Percentiles rank a stretch among this genome's conserved stretches.
phyloP scores from a whole-genome alignment of 2,797 vertebrate genomes.

The Characodon lateralis region DNA sequence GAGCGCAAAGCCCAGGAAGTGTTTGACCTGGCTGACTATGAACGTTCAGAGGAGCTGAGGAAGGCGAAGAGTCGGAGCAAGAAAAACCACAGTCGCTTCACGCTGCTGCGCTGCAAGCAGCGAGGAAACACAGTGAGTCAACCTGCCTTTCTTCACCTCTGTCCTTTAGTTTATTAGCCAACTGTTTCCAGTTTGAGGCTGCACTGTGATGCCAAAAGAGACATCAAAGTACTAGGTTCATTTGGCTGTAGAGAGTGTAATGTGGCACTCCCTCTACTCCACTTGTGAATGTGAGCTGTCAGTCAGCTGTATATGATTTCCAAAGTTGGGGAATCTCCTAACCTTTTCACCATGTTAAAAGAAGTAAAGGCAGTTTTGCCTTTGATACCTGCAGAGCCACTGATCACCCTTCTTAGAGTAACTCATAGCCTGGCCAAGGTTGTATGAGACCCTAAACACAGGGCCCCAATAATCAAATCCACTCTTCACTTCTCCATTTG shows the following conservation, averaged over 20 bases:
- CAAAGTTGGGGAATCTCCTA: neutral
- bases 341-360: too few species aligned
- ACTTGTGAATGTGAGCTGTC: neutral
- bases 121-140: constrained; percentile 84
- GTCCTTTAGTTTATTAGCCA: neutral
- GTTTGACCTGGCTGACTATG: constrained; percentile 91
- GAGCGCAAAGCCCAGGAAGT: constrained; percentile 88
- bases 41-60: constrained; percentile 93
- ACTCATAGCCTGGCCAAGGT: too few species aligned
- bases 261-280: neutral
- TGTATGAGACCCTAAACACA: too few species aligned
- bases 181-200: neutral
- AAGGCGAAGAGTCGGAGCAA: constrained; percentile 95
- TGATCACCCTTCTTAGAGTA: neutral
- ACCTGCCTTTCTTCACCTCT: neutral
- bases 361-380: neutral
- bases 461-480: neutral
- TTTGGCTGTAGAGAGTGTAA: too few species aligned
- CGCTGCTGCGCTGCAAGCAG: constrained; percentile 82
- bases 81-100: constrained; percentile 95
- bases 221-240: neutral
- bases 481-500: neutral
- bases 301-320: neutral
- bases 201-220: neutral
- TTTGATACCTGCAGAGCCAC: neutral